phyloP scores from a whole-genome alignment of 1,140 invertebrate genomes.

The Magallana ariakensis region DNA sequence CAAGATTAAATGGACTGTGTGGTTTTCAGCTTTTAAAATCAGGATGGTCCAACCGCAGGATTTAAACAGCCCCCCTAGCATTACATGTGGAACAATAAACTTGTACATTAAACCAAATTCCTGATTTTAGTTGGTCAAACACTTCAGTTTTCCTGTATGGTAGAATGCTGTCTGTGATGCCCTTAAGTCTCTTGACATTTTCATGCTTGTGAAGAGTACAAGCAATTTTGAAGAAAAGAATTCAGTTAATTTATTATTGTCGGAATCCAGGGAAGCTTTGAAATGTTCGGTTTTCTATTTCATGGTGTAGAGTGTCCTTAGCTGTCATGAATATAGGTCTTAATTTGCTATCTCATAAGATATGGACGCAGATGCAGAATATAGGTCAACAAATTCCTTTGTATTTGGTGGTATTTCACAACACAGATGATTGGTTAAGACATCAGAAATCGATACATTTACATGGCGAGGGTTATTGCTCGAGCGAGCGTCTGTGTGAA shows the following conservation, averaged over 20 bases:
- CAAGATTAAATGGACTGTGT: background rate
- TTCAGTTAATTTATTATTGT: background rate
- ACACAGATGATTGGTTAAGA: background rate
- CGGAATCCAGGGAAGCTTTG: background rate
- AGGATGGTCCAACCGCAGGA: background rate
- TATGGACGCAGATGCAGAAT: background rate
- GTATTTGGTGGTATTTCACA: background rate
- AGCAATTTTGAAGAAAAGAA: background rate
- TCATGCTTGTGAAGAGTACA: background rate
- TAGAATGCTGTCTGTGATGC: background rate
- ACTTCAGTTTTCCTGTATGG: background rate
- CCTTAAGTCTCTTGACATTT: constrained; percentile 12
- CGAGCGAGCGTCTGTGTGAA: background rate
- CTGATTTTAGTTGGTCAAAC: constrained; percentile 1
- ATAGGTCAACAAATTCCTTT: background rate
- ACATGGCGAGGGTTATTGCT: background rate
- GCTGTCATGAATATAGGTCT: background rate
- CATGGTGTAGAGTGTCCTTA: too few relatives aligned
- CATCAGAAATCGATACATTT: constrained; percentile 16
- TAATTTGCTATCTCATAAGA: background rate
- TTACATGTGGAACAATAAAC: background rate
- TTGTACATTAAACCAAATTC: background rate
- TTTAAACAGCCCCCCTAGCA: background rate
- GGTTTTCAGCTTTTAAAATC: background rate
- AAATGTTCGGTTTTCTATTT: too few relatives aligned